Base-by-base conservation (phyloP, 2,888 invertebrate genomes). In the Andrena minutula region DNA sequence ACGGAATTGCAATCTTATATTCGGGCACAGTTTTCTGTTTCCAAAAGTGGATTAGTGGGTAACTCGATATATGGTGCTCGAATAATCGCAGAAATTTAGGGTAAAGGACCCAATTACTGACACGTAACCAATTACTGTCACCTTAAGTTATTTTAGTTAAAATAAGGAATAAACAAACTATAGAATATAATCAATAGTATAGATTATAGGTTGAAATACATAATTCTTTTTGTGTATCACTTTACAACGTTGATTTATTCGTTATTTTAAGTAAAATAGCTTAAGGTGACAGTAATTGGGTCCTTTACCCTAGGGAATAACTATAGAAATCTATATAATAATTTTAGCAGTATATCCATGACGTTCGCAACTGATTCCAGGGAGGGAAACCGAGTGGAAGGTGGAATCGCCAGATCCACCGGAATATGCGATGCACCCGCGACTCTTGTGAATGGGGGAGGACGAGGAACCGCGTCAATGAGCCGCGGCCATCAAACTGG, bases 401-500 rank as follows among this genome's bases (percentile, higher is more conserved):
- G 16, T 47, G 60, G 26, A 60, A 10, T 32, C n/a, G 35, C 51
- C 72, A 66, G 65, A 84, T 78, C 66, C 60, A 41, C 35, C 30
- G 69, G 79, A 79, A 81, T 63, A 70, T 49, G 60, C 65, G 82
- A 79, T 78, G 78, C 85, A 72, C 32, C 63, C 79, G 79, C 79
- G 82, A 69, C 74, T 89, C 77, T 86, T 83, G 87, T 90, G 90
- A 90, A 90, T 90, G 90, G 88, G 89, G 86, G 86, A 86, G 85
- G 86, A 83, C 85, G 88, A 87, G 87, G 88, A 89, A 89, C 78
- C 88, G 88, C 90, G 89, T 90, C 90, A 90, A 90, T 90, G 90
- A 90, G 90, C 88, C 88, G 89, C 90, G 86, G 88, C 90, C 90
- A 90, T 91, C 90, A 90, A 90, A 91, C 89, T 88, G 89, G 85